Evolutionary conservation across 2,888 invertebrate species (phyloP).

Genomic region (Pyrgus malvae): DNA sequence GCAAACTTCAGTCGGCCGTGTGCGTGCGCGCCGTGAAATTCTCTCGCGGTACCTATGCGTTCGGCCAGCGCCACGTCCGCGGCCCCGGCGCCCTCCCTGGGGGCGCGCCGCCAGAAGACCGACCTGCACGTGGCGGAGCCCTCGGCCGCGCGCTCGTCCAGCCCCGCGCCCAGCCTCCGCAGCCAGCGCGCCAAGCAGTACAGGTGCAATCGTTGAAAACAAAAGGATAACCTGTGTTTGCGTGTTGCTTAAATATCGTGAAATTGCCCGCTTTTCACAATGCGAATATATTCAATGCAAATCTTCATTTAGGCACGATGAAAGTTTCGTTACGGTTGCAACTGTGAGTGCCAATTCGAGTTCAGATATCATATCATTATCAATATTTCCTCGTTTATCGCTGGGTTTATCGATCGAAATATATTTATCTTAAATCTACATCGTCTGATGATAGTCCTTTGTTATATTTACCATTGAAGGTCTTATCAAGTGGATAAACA

Average conservation of each 20-base stretch:
- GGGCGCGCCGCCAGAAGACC: conserved; percentile 83
- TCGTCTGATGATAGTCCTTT: neutral
- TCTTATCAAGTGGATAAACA: neutral
- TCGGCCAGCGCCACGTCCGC: conserved; percentile 50
- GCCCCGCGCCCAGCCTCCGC: conserved; percentile 80
- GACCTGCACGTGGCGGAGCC: conserved; percentile 76
- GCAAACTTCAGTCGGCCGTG: conserved; percentile 66
- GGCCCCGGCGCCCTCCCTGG: conserved; percentile 42
- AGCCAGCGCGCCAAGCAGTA: conserved; percentile 77
- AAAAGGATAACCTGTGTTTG: conserved; percentile 32
- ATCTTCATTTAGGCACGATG: conserved; percentile 11
- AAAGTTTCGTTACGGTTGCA: conserved; percentile 2
- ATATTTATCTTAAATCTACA: conserved; percentile 6
- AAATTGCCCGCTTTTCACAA: conserved; percentile 33
- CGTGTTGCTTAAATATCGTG: conserved; percentile 38
- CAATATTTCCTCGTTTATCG: conserved; percentile 15
- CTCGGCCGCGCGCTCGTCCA: conserved; percentile 57
- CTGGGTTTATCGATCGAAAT: conserved; percentile 9
- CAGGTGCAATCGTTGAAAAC: conserved; percentile 53
- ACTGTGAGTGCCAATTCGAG: conserved; percentile 9
- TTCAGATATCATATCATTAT: conserved; percentile 2
- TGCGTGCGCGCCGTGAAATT: conserved; percentile 79
- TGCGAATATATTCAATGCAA: conserved; percentile 15
- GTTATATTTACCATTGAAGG: conserved; percentile 4
- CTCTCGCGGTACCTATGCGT: conserved; percentile 65